A percentile compares a stretch with the other conserved stretches of the same genome.
Evolutionary conservation across 2,888 invertebrate genomes (phyloP).

Genomic region (Schizaphis graminum): DNA sequence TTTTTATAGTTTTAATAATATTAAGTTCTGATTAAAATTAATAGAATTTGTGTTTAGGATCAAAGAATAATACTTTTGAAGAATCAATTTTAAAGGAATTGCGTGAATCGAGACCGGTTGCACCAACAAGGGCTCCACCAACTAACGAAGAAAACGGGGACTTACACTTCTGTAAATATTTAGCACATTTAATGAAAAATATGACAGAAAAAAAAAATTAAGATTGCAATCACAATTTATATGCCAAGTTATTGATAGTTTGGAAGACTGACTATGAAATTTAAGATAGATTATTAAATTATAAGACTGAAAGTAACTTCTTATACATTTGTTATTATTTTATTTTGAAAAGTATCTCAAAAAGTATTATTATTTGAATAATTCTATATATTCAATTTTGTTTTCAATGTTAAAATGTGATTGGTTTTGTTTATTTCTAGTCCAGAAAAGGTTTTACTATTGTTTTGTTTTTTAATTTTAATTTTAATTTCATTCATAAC

Average conservation of each 20-base stretch:
- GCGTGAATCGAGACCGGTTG: background rate
- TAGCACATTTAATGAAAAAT: background rate
- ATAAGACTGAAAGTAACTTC: background rate
- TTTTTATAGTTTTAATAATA: too few relatives aligned
- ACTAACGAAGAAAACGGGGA: background rate
- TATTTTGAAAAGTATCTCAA: too few relatives aligned
- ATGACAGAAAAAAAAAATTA: constrained; percentile 1
- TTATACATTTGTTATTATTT: background rate
- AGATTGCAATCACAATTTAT: background rate
- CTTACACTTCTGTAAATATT: constrained; percentile 5
- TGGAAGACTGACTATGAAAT: background rate
- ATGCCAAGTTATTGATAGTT: background rate
- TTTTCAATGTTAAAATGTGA: too few relatives aligned
- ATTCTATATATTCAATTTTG: too few relatives aligned
- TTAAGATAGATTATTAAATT: too few relatives aligned
- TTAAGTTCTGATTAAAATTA: background rate
- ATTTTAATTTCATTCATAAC: too few relatives aligned
- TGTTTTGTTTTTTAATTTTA: too few relatives aligned
- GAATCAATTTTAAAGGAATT: background rate
- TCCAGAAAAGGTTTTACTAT: too few relatives aligned
- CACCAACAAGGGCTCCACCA: constrained; percentile 3
- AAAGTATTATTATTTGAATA: too few relatives aligned
- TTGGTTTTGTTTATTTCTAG: too few relatives aligned
- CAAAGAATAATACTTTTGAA: background rate
- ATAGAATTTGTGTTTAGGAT: background rate